Evolutionary conservation across 1,140 invertebrate species (phyloP).

Genomic region (Chelonus insularis): DNA sequence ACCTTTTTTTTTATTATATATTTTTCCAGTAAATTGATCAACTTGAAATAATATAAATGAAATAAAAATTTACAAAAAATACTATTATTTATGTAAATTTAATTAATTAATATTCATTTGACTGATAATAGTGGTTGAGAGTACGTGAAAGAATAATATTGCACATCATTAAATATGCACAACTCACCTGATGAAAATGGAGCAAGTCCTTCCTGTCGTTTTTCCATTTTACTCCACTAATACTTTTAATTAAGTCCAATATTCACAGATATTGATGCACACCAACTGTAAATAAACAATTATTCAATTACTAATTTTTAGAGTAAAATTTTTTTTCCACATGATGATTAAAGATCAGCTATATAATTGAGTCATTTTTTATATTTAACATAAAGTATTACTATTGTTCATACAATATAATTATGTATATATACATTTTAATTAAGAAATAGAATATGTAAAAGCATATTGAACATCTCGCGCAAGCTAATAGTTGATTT

Average conservation of each 20-base stretch:
- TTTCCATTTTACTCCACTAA: conserved; percentile 45
- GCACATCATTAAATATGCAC: conserved; percentile 12
- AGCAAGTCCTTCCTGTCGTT: conserved; percentile 51
- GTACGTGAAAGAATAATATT: conserved; percentile 3
- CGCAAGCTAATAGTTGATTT: conserved; percentile 18
- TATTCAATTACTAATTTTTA: too few species aligned
- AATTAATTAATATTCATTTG: conserved; percentile 29
- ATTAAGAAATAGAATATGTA: neutral
- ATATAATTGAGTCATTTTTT: too few species aligned
- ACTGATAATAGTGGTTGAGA: conserved; percentile 18
- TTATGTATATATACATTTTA: neutral
- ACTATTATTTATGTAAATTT: too few species aligned
- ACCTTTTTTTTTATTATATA: conserved; percentile 11
- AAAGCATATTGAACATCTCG: neutral
- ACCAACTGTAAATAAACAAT: conserved; percentile 8
- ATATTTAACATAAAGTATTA: too few species aligned
- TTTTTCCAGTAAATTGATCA: conserved; percentile 27
- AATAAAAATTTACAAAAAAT: too few species aligned
- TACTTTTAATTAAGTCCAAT: conserved; percentile 3
- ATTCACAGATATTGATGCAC: neutral
- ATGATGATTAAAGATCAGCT: too few species aligned
- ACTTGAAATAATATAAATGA: conserved; percentile 14
- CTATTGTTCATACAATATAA: too few species aligned
- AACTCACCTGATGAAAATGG: conserved; percentile 55
- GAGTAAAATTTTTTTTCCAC: too few species aligned